phyloP scores from a whole-genome alignment of 2,113 vertebrate genomes.

The Bujurquina vittata region DNA sequence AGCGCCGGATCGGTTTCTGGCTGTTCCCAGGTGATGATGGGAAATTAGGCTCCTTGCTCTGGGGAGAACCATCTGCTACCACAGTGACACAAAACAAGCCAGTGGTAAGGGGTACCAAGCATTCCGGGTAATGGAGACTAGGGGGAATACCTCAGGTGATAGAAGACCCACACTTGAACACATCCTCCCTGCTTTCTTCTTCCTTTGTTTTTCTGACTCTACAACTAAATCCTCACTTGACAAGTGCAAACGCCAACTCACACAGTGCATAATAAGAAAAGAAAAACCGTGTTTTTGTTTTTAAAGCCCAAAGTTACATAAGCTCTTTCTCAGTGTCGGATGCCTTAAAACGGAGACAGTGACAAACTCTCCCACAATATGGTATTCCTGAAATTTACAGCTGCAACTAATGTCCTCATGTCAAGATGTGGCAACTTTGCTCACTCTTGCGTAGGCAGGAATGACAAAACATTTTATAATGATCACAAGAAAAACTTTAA shows the following conservation, averaged over 20 bases:
- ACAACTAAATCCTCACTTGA: constrained; percentile 29
- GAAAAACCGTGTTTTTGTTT: not conserved
- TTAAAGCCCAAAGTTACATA: constrained; percentile 25
- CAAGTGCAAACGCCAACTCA: constrained; percentile 39
- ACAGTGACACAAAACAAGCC: constrained; percentile 30
- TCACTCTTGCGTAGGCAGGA: constrained; percentile 40
- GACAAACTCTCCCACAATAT: constrained; percentile 4
- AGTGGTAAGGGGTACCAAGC: not conserved
- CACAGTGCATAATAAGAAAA: not conserved
- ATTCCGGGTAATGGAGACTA: constrained; percentile 37
- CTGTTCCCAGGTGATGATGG: constrained; percentile 60
- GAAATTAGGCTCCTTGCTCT: constrained; percentile 54
- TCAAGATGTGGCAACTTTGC: constrained; percentile 30
- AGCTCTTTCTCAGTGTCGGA: constrained; percentile 8
- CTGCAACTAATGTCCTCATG: constrained; percentile 17
- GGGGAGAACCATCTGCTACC: constrained; percentile 62
- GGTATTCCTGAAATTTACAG: constrained; percentile 1
- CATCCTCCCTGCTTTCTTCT: not conserved
- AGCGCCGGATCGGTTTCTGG: constrained; percentile 29
- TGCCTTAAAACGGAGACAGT: constrained; percentile 6
- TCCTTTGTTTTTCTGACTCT: not conserved
- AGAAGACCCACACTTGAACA: constrained; percentile 6
- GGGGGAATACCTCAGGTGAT: constrained; percentile 7
- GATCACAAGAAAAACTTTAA: constrained; percentile 6
- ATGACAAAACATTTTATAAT: constrained; percentile 52